phyloP scores from a whole-genome alignment of 2,797 vertebrate genomes.

The Sebastes itinus region DNA sequence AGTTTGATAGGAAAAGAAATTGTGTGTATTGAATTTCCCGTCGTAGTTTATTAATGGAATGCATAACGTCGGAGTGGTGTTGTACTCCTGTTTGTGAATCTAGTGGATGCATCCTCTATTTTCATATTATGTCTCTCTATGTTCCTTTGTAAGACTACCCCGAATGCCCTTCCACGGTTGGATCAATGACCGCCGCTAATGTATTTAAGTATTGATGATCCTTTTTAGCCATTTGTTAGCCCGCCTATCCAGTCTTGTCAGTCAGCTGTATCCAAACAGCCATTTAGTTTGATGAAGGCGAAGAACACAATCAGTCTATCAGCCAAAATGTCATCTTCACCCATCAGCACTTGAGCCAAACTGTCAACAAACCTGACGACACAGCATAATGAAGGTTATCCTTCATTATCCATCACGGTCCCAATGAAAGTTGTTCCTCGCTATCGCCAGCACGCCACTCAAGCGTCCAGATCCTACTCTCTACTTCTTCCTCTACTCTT shows the following conservation, averaged over 20 bases:
- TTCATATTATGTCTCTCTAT: background rate
- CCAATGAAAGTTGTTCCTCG: background rate
- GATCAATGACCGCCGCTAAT: constrained; percentile 18
- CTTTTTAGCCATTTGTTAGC: constrained; percentile 9
- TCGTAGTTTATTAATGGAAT: background rate
- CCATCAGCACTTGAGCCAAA: background rate
- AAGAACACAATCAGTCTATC: background rate
- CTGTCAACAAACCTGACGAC: background rate
- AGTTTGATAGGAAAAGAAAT: constrained; percentile 1
- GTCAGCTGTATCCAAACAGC: background rate
- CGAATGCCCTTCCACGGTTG: background rate
- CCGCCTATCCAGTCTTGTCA: background rate
- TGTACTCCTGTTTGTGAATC: background rate
- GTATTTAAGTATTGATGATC: constrained; percentile 18
- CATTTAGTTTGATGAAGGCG: constrained; percentile 5
- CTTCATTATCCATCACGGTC: background rate
- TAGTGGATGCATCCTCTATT: background rate
- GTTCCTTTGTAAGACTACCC: background rate
- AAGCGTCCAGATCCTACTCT: background rate
- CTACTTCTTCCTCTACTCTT: background rate
- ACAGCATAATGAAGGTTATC: background rate
- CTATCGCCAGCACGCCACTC: background rate
- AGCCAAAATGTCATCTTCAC: background rate
- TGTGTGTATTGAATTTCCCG: constrained; percentile 6
- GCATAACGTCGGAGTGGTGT: background rate